These are phyloP conservation scores for Patagioenas fasciata DNA, from an alignment of 2,113 vertebrate species.

Conservation along the genomic window DNA sequence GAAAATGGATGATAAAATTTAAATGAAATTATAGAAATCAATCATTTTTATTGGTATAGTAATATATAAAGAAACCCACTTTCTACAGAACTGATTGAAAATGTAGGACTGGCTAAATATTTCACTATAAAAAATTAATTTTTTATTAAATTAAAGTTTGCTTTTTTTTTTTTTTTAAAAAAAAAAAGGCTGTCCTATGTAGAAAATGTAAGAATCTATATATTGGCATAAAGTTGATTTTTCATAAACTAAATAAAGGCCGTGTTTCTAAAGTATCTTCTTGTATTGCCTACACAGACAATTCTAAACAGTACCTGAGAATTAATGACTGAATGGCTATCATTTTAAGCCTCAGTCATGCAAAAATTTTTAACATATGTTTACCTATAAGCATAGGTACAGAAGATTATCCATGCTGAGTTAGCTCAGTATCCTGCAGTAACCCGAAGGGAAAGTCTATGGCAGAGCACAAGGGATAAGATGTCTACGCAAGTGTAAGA, in stretches of 20 bases:
- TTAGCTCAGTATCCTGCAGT: background rate
- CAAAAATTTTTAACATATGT: background rate
- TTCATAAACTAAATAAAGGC: background rate
- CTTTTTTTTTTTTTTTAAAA: no score
- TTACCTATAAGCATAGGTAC: background rate
- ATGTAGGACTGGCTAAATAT: background rate
- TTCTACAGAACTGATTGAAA: background rate
- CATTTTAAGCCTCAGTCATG: background rate
- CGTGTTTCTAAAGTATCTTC: background rate
- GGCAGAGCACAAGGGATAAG: background rate
- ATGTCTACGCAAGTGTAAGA: background rate
- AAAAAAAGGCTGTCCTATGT: background rate
- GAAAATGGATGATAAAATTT: background rate
- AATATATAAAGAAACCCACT: background rate
- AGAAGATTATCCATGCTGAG: background rate
- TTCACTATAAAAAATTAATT: background rate
- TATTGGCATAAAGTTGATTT: background rate
- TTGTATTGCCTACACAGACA: background rate
- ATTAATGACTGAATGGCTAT: background rate
- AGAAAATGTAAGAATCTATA: background rate
- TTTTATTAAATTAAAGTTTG: background rate
- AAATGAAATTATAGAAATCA: background rate
- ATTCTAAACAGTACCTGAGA: background rate
- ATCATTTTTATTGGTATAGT: conserved; percentile 4
- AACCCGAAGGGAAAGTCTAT: background rate